phyloP scores from a whole-genome alignment of 2,113 vertebrate species.

The Tonatia bakeri region DNA sequence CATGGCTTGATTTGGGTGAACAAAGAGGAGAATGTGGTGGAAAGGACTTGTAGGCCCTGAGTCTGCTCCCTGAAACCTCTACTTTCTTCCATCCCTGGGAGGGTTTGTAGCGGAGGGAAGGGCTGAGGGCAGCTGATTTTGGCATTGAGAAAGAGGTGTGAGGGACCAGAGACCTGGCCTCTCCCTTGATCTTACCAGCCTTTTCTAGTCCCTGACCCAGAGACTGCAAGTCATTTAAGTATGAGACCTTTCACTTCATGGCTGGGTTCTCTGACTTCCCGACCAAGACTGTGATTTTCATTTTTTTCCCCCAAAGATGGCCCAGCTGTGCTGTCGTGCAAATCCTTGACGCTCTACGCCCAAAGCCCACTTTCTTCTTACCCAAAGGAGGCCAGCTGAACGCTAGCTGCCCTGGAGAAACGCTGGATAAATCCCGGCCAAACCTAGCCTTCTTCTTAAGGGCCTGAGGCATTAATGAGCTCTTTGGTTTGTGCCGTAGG shows the following conservation, averaged over 20 bases:
- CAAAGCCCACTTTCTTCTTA: neutral
- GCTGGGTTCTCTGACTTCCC: neutral
- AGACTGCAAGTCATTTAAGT: neutral
- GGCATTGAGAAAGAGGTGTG: neutral
- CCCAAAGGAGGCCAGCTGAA: neutral
- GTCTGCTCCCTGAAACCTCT: neutral
- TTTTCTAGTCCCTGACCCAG: neutral
- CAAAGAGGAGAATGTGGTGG: neutral
- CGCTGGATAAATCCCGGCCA: neutral
- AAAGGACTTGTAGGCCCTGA: neutral
- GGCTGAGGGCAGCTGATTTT: neutral
- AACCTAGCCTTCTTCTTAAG: neutral
- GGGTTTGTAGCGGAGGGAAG: neutral
- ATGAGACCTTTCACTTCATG: neutral
- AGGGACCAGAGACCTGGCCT: neutral
- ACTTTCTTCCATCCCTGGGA: neutral
- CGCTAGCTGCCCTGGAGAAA: neutral
- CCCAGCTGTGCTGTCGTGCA: neutral
- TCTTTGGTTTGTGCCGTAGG: neutral
- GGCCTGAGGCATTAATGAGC: neutral
- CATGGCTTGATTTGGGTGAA: neutral
- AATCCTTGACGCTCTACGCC: neutral
- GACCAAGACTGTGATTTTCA: neutral
- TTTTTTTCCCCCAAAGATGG: neutral
- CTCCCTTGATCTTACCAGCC: neutral